Percentiles rank a stretch among this genome's conserved stretches.
Conservation (phyloP, 2,888 invertebrate species). For the Diaperis boleti region DNA sequence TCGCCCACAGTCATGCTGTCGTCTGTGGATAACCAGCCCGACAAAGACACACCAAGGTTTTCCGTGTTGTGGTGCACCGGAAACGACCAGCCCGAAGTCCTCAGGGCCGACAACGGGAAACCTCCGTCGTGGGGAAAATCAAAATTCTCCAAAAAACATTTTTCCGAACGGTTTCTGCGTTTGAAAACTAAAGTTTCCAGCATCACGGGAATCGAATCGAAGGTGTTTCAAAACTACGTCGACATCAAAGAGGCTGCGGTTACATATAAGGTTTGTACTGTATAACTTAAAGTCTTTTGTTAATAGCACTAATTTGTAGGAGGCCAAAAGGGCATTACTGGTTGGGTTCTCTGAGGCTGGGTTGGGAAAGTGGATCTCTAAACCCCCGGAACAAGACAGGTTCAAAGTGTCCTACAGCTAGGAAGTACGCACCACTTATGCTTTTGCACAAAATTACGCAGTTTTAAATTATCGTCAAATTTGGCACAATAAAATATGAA, state of each 20-base stretch:
- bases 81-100: constrained; percentile 83
- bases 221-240: constrained; percentile 65
- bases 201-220: neutral
- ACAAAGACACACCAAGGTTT: neutral
- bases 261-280: no score
- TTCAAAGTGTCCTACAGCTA: constrained; percentile 67
- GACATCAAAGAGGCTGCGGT: constrained; percentile 72
- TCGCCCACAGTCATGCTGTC: no score
- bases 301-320: no score
- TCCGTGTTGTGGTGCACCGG: constrained; percentile 83
- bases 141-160: neutral
- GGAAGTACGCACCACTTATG: no score
- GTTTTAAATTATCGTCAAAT: no score
- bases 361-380: constrained; percentile 90
- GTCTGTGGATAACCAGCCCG: no score
- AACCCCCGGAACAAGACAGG: constrained; percentile 92
- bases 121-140: neutral
- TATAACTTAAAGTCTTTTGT: no score
- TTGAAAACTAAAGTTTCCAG: no score
- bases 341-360: constrained; percentile 82
- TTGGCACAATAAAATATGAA: no score
- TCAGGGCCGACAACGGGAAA: constrained; percentile 72
- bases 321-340: constrained; percentile 66
- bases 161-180: no score
- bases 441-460: no score